phyloP scores from a whole-genome alignment of 2,797 vertebrate species.

The Etheostoma perlongum region DNA sequence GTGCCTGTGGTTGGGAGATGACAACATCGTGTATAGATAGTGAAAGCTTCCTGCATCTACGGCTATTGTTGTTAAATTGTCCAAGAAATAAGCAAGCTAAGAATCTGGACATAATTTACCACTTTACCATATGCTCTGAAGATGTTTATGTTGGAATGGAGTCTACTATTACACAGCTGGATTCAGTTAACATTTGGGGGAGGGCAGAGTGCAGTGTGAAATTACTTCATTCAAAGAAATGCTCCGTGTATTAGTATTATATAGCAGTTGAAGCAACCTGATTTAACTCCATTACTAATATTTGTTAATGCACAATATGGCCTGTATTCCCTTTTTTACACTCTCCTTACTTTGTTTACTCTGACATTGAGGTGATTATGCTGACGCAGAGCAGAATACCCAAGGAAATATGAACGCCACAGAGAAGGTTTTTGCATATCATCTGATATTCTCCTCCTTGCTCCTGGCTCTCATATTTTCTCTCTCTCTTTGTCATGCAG shows the following conservation, averaged over 20 bases:
- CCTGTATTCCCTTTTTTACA: neutral
- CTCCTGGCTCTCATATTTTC: neutral
- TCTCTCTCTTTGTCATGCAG: neutral
- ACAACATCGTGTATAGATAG: neutral
- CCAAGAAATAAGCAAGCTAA: slow-evolving; percentile 20
- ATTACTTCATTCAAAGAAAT: slow-evolving; percentile 13
- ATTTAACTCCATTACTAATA: neutral
- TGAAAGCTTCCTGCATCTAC: slow-evolving; percentile 9
- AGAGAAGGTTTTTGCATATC: neutral
- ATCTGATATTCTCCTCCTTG: neutral
- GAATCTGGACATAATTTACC: neutral
- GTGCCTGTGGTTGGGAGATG: slow-evolving; percentile 15
- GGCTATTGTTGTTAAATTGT: neutral
- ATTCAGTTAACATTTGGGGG: slow-evolving; percentile 18
- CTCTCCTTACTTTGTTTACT: slow-evolving; percentile 14
- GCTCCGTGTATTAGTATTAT: neutral
- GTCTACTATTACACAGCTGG: slow-evolving; percentile 18
- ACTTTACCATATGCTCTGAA: neutral
- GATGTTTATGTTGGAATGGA: slow-evolving; percentile 3
- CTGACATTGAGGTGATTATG: neutral
- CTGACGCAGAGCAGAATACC: neutral
- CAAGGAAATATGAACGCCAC: too few species aligned
- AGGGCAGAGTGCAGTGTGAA: slow-evolving; percentile 17
- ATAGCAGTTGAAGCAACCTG: neutral
- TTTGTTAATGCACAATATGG: slow-evolving; percentile 1